Evolutionary conservation across 2,888 invertebrate genomes (phyloP).

Genomic region (Sussaba pulchella): DNA sequence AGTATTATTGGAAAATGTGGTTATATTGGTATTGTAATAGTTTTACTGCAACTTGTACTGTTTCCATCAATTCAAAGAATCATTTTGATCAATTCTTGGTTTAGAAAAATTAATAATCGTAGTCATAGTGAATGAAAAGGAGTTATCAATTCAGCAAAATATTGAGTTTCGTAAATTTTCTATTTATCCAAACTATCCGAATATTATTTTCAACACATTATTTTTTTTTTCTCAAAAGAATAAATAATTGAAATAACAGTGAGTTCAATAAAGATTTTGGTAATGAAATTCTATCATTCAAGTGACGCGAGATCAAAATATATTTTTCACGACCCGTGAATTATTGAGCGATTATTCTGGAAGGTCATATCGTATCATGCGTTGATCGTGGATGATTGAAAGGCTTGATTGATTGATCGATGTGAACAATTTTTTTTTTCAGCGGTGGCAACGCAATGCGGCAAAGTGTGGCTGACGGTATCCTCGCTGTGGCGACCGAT

Average conservation of each 20-base stretch:
- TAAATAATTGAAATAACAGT: neutral
- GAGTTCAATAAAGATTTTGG: neutral
- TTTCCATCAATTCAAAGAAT: no score
- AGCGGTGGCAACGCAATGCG: constrained; percentile 81
- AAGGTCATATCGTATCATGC: neutral
- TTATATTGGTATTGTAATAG: no score
- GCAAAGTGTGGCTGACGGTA: constrained; percentile 85
- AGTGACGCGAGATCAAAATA: no score
- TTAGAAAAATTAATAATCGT: no score
- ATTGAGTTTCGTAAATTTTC: no score
- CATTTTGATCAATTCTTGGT: no score
- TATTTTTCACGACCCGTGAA: neutral
- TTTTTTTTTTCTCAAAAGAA: neutral
- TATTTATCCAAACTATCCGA: no score
- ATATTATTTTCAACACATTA: no score
- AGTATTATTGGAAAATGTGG: no score
- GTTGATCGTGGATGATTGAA: constrained; percentile 13
- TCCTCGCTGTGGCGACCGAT: constrained; percentile 84
- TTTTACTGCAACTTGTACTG: no score
- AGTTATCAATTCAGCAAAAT: no score
- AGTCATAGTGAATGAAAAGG: no score
- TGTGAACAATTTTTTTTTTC: constrained; percentile 36
- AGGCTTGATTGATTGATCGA: constrained; percentile 23
- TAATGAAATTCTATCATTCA: neutral
- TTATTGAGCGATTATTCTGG: neutral